Conservation (phyloP, 2,797 vertebrate genomes). For the Chaetophractus vellerosus region DNA sequence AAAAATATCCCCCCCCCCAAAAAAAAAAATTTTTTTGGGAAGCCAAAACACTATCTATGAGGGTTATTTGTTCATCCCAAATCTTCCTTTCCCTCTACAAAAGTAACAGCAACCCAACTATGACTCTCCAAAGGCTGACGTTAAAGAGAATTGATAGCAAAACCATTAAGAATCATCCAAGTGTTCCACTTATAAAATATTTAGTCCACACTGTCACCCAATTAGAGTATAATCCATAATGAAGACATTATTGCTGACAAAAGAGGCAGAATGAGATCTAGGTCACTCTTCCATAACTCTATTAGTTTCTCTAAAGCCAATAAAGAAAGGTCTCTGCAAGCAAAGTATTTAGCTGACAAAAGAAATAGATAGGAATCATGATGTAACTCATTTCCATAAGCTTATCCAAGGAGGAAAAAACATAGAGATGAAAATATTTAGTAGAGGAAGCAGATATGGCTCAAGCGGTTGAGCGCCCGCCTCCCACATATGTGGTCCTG, state of each 20-base stretch:
- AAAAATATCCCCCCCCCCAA: not conserved
- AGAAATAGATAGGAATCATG: not conserved
- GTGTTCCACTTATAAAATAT: constrained; percentile 59
- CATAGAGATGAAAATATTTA: constrained; percentile 36
- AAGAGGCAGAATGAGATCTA: constrained; percentile 61
- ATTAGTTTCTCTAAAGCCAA: constrained; percentile 61
- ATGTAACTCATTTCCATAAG: constrained; percentile 57
- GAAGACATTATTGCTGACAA: constrained; percentile 70
- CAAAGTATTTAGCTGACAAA: constrained; percentile 67
- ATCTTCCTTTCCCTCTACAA: constrained; percentile 15
- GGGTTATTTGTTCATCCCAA: not conserved
- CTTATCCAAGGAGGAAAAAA: constrained; percentile 35
- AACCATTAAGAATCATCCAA: constrained; percentile 64
- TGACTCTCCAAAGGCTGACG: constrained; percentile 27
- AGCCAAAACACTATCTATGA: not conserved
- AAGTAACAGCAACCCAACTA: constrained; percentile 2
- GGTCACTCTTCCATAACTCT: constrained; percentile 67
- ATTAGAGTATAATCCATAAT: constrained; percentile 70
- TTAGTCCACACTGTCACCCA: constrained; percentile 33
- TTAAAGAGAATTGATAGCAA: not conserved
- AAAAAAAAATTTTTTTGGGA: not conserved
- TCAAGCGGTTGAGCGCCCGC: too few species aligned
- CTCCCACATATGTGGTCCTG: too few species aligned
- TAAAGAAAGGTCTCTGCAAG: constrained; percentile 68
- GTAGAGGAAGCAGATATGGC: too few species aligned